These are phyloP conservation scores for Pegoplata infirma DNA, from an alignment of 2,888 invertebrate genomes.

Conservation along the genomic window DNA sequence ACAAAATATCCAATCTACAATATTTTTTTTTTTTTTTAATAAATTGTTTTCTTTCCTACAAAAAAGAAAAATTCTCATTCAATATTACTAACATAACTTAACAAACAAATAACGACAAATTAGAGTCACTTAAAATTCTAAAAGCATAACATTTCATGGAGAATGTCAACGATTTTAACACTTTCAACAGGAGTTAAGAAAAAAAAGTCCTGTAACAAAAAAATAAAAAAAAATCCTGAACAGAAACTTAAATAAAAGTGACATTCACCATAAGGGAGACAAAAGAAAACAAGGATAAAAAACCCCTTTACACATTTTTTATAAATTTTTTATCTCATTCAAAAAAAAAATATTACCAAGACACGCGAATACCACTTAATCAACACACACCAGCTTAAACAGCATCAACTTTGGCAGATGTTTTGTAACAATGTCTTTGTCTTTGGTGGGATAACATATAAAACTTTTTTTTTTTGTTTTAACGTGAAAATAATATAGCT, in stretches of 20 bases:
- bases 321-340: slow-evolving; percentile 8
- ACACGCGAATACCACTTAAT: slow-evolving; percentile 52
- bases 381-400: slow-evolving; percentile 29
- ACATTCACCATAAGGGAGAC: not conserved
- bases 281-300: not conserved
- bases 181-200: slow-evolving; percentile 5
- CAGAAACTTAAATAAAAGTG: slow-evolving; percentile 25
- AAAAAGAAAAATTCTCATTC: slow-evolving; percentile 1
- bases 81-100: slow-evolving; percentile 22
- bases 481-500: slow-evolving; percentile 24
- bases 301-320: slow-evolving; percentile 9
- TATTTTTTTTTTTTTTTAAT: not conserved
- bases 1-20: not conserved
- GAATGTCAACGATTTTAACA: slow-evolving; percentile 53
- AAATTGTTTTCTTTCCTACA: not conserved
- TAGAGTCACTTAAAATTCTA: slow-evolving; percentile 58
- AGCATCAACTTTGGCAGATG: slow-evolving; percentile 38
- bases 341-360: not conserved
- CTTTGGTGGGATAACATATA: slow-evolving; percentile 19
- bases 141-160: slow-evolving; percentile 44
- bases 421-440: slow-evolving; percentile 28
- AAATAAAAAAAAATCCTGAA: slow-evolving; percentile 3
- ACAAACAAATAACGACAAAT: slow-evolving; percentile 51
- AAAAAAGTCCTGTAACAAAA: not conserved
- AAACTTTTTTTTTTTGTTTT: not conserved